phyloP scores from a whole-genome alignment of 35 echinoderm and acorn worm species.

The Apostichopus japonicus region DNA sequence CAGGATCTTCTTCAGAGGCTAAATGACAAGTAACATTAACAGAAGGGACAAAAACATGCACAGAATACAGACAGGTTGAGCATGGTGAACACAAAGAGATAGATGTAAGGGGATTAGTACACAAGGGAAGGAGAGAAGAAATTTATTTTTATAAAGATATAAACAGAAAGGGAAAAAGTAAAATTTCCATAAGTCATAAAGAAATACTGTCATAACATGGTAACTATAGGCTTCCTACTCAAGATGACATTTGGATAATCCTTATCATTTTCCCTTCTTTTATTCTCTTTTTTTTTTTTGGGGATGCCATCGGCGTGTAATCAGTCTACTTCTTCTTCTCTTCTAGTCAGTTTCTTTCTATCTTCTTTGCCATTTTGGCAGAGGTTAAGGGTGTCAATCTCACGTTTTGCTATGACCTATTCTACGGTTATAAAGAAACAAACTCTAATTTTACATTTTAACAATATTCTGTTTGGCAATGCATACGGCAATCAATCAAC shows the following conservation, averaged over 20 bases:
- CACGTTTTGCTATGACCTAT: too few relatives aligned
- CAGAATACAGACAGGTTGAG: too few relatives aligned
- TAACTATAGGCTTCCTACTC: background rate
- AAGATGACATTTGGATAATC: background rate
- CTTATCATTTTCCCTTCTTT: background rate
- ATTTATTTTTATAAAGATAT: too few relatives aligned
- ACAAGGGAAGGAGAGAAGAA: background rate
- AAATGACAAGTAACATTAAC: too few relatives aligned
- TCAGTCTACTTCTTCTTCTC: background rate
- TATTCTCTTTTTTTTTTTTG: background rate
- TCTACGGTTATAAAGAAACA: background rate
- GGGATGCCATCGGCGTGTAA: background rate
- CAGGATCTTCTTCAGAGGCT: too few relatives aligned
- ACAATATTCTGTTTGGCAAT: background rate
- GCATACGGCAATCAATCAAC: background rate
- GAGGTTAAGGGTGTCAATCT: too few relatives aligned
- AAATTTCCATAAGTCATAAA: too few relatives aligned
- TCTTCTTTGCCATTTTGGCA: background rate
- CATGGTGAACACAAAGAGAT: too few relatives aligned
- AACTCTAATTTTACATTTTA: background rate
- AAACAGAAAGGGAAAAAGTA: too few relatives aligned
- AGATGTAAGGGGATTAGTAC: too few relatives aligned
- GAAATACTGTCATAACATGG: too few relatives aligned
- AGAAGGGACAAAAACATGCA: too few relatives aligned
- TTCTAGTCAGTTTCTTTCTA: background rate